A percentile compares a stretch with the other conserved stretches of the same genome.
These are phyloP conservation scores for Drosophila bipectinata DNA, from an alignment of 1,140 invertebrate genomes.

Conservation along the genomic window DNA sequence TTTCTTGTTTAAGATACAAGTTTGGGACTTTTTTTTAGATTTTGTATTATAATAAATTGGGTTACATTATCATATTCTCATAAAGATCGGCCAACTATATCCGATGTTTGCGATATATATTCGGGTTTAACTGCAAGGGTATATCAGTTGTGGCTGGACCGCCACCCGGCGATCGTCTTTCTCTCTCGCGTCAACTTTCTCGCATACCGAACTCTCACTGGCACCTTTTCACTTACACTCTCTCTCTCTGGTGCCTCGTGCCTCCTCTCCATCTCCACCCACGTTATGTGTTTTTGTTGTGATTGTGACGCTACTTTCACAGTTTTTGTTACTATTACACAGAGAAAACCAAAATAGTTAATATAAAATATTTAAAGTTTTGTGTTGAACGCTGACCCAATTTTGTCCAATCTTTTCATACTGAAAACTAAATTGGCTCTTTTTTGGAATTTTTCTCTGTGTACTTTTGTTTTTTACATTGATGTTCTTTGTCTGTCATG, in stretches of 20 bases:
- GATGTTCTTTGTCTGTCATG: conserved; percentile 53
- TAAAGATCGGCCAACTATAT: too few relatives aligned
- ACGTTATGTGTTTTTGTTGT: conserved; percentile 57
- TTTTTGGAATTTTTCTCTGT: conserved; percentile 6
- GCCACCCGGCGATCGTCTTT: conserved; percentile 39
- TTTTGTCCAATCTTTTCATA: too few relatives aligned
- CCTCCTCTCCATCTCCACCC: conserved; percentile 8
- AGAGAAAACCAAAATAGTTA: neutral
- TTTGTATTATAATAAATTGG: too few relatives aligned
- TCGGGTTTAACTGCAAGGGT: too few relatives aligned
- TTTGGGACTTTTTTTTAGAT: too few relatives aligned
- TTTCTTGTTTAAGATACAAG: too few relatives aligned
- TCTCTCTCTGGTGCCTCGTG: conserved; percentile 9
- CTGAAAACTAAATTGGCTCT: neutral
- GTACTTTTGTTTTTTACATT: conserved; percentile 3
- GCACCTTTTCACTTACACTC: conserved; percentile 11
- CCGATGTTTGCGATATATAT: too few relatives aligned
- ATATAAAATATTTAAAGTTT: neutral
- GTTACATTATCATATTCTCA: too few relatives aligned
- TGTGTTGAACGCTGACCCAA: too few relatives aligned
- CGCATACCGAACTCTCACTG: conserved; percentile 6
- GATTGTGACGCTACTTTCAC: conserved; percentile 17
- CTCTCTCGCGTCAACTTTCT: conserved; percentile 11
- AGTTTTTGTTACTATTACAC: conserved; percentile 29
- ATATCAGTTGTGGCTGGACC: conserved; percentile 50